Conservation (phyloP, 2,113 vertebrate genomes). For the Excalfactoria chinensis region DNA sequence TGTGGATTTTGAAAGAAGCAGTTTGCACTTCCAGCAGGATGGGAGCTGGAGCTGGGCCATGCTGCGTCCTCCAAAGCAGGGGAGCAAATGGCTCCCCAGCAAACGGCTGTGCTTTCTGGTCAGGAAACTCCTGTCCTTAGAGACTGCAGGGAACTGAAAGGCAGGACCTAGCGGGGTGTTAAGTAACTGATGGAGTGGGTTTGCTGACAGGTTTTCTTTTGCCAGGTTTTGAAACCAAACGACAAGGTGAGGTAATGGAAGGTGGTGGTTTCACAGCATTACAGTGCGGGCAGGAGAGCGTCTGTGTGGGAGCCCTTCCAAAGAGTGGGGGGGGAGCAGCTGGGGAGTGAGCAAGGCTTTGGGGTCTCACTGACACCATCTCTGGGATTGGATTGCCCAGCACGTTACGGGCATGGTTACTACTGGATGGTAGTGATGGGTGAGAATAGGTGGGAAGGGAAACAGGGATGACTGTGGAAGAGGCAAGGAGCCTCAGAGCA, state of each 20-base stretch:
- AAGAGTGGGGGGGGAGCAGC: not conserved
- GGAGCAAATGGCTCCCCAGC: not conserved
- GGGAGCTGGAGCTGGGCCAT: not conserved
- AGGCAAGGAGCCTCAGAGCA: not conserved
- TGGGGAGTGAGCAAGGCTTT: not conserved
- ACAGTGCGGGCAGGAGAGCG: accelerated
- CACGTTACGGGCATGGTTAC: accelerated
- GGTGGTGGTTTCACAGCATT: not conserved
- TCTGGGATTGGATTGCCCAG: not conserved
- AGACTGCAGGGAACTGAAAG: not conserved
- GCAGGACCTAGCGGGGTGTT: not conserved
- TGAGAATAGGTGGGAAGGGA: not conserved
- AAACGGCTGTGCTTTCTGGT: not conserved
- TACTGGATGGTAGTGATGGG: accelerated
- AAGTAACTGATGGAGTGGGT: not conserved
- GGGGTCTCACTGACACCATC: not conserved
- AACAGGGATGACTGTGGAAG: not conserved
- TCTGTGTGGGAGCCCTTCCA: not conserved
- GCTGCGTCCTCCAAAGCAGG: not conserved
- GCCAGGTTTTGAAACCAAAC: not conserved
- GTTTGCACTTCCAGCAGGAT: not conserved
- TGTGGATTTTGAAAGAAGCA: not conserved
- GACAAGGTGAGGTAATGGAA: not conserved
- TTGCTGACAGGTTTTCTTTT: not conserved
- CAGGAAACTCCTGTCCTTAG: not conserved